Evolutionary conservation across 2,888 invertebrate species (phyloP).

Genomic region (Eudasyphora cyanicolor): DNA sequence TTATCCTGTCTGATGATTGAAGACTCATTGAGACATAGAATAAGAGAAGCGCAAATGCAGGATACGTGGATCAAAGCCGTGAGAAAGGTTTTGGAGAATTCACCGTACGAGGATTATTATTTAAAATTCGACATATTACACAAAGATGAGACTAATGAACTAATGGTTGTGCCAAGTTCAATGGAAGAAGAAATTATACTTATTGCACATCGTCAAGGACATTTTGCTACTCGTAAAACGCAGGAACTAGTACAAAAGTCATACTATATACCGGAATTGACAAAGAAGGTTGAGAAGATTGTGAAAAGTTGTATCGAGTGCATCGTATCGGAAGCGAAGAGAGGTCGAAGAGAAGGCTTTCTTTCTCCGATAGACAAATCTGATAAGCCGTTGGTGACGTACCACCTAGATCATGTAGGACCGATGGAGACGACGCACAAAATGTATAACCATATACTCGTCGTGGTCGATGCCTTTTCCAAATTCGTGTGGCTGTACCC

Average conservation of each 20-base stretch:
- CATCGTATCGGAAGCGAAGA: slow-evolving; percentile 66
- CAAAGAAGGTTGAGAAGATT: slow-evolving; percentile 28
- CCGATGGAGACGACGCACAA: slow-evolving; percentile 71
- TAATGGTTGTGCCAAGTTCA: slow-evolving; percentile 71
- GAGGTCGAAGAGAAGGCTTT: slow-evolving; percentile 73
- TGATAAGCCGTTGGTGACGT: slow-evolving; percentile 70
- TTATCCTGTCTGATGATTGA: slow-evolving; percentile 24
- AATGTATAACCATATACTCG: slow-evolving; percentile 73
- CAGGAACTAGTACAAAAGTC: slow-evolving; percentile 68
- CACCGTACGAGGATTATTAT: slow-evolving; percentile 40
- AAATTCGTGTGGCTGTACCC: slow-evolving; percentile 76
- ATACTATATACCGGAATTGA: slow-evolving; percentile 67
- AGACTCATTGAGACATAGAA: slow-evolving; percentile 11
- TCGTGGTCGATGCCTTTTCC: slow-evolving; percentile 72
- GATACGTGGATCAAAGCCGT: slow-evolving; percentile 38
- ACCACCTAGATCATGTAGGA: slow-evolving; percentile 75
- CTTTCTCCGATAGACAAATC: slow-evolving; percentile 73
- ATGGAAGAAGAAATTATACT: slow-evolving; percentile 74
- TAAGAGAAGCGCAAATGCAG: slow-evolving; percentile 37
- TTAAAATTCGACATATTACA: slow-evolving; percentile 44
- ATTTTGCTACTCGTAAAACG: slow-evolving; percentile 72
- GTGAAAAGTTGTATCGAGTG: slow-evolving; percentile 58
- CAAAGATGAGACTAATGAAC: slow-evolving; percentile 31
- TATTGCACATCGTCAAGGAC: slow-evolving; percentile 73
- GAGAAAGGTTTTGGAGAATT: slow-evolving; percentile 26